Evolutionary conservation across 2,113 vertebrate genomes (phyloP).

Genomic region (Acinonyx jubatus): DNA sequence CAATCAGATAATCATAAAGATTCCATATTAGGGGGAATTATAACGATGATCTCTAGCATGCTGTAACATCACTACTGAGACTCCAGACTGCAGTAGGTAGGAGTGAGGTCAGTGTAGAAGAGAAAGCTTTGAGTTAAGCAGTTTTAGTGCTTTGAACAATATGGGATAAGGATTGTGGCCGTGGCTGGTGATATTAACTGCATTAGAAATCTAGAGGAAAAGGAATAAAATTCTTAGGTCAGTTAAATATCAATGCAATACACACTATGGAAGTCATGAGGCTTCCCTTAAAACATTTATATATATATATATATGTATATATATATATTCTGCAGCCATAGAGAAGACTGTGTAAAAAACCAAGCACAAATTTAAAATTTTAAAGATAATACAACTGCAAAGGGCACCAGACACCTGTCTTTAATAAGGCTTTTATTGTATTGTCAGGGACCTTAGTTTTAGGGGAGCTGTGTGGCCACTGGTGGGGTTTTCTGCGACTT

Average conservation of each 20-base stretch:
- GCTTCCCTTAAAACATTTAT: neutral
- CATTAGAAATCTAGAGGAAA: neutral
- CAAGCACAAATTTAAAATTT: neutral
- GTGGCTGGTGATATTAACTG: neutral
- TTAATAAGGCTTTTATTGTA: neutral
- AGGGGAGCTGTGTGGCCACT: neutral
- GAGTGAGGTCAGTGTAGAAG: neutral
- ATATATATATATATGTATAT: too few species aligned
- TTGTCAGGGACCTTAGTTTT: neutral
- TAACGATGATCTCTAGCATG: neutral
- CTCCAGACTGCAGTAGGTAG: neutral
- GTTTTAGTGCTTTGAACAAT: neutral
- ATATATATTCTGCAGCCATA: neutral
- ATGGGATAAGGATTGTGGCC: neutral
- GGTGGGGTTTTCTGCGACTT: neutral
- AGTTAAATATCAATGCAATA: neutral
- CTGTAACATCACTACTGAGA: neutral
- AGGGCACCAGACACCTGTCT: neutral
- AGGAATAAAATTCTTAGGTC: neutral
- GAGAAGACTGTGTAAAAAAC: neutral
- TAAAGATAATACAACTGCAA: neutral
- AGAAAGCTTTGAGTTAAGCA: neutral
- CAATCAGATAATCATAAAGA: neutral
- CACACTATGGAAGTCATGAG: neutral
- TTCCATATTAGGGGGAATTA: neutral